Evolutionary conservation across 2,888 invertebrate genomes (phyloP).

Genomic region (Acronicta alni): DNA sequence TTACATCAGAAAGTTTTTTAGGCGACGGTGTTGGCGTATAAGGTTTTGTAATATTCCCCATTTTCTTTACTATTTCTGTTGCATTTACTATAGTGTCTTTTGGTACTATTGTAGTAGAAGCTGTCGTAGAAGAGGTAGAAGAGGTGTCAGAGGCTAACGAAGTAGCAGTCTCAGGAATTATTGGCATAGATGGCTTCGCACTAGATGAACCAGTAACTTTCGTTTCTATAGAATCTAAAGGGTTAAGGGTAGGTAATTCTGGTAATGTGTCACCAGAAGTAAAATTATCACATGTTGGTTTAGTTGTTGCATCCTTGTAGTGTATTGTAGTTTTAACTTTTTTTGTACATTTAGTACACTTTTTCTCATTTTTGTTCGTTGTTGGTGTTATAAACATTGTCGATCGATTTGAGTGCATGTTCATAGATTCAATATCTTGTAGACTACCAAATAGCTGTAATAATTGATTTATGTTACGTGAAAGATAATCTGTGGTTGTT

Average conservation of each 20-base stretch:
- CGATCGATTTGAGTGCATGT: constrained; percentile 19
- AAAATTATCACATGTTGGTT: neutral
- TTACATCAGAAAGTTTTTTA: neutral
- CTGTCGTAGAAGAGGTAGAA: neutral
- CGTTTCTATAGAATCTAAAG: neutral
- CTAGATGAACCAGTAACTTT: neutral
- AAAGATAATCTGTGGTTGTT: constrained; percentile 34
- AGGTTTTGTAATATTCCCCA: neutral
- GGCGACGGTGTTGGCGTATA: neutral
- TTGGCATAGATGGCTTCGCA: neutral
- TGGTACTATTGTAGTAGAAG: neutral
- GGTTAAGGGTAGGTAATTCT: neutral
- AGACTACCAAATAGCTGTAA: constrained; percentile 58
- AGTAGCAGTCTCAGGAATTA: neutral
- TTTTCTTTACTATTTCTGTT: neutral
- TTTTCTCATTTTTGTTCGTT: constrained; percentile 3
- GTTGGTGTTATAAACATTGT: constrained; percentile 7
- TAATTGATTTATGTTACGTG: constrained; percentile 59
- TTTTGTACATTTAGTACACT: constrained; percentile 8
- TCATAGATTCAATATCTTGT: constrained; percentile 44
- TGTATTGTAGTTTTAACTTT: constrained; percentile 12
- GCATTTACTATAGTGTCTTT: no score
- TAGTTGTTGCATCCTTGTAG: neutral
- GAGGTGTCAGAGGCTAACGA: no score
- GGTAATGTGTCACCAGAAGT: neutral